Percentiles rank a stretch among this genome's conserved stretches.
phyloP scores from a whole-genome alignment of 2,113 vertebrate genomes.

The Pituophis catenifer region DNA sequence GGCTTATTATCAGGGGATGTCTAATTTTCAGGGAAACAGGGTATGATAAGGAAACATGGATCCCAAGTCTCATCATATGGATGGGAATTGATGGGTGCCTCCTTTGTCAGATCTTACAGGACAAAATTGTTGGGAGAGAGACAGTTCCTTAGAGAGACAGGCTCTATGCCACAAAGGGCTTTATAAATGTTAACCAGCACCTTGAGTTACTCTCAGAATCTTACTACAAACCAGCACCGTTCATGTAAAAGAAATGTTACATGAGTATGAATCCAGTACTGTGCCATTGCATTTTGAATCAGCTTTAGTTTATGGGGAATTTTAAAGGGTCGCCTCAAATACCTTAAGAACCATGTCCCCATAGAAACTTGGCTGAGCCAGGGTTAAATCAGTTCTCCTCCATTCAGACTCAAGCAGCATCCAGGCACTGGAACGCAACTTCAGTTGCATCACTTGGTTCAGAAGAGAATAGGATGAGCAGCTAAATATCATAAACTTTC shows the following conservation, averaged over 20 bases:
- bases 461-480: neutral
- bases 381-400: neutral
- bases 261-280: neutral
- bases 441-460: neutral
- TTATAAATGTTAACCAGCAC: neutral
- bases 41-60: neutral
- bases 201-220: neutral
- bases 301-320: neutral
- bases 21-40: no score
- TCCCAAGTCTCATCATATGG: neutral
- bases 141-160: neutral
- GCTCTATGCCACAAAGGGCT: neutral
- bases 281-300: neutral
- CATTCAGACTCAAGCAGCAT: neutral
- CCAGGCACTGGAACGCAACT: neutral
- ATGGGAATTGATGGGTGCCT: neutral
- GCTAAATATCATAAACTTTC: neutral
- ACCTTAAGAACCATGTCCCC: neutral
- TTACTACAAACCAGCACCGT: neutral
- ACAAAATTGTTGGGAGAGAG: neutral
- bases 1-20: no score
- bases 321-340: neutral
- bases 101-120: neutral
- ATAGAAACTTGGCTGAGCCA: neutral
- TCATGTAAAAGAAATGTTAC: neutral